Base-by-base conservation (phyloP, 2,888 invertebrate species). In the Fissipunctia ypsillon region DNA sequence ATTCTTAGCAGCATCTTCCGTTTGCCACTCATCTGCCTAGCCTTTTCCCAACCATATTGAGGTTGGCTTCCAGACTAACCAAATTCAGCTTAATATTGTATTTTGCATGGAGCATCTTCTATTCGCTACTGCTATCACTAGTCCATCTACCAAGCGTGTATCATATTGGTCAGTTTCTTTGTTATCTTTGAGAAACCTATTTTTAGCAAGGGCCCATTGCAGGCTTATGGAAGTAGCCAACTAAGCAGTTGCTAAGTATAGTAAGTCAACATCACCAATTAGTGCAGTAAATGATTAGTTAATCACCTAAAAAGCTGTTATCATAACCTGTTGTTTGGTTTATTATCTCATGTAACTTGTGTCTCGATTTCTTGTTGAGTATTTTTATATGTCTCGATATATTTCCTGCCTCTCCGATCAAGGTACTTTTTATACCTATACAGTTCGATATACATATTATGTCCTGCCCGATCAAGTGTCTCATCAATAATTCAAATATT, bases 251-350 rank as follows among this genome's bases (percentile, higher is more conserved):
- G 31, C 45, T 5, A 4, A 1, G 12, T 38, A 38, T 16, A 14
- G 41, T 4, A 60, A 35, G n/a, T 19, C 35, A 57, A 52, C 50
- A 38, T 54, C 52, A 66, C 14, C 31, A 80, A 73, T 68, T 64
- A 59, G 59, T 54, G 22, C 22, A 48, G 3, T 68, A 65, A 81
- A 59, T 69, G 38, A 76, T 68, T 59, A 31, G 16, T 54, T 59
- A 76, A 78, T 80, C 50, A 31, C 41, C 28, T 35, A 1, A 45
- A 16, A 25, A 2, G 14, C 25, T 50, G 14, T 65, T 78, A 76
- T 69, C 76, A n/a, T 19, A 60, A 69, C 81, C 54, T 50, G 59
- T 64, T 59, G 12, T 74, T 67, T 28, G 31, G 54, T 80, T 59
- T 61, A 54, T 41, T 54, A 59, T 64, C 14, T 68, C 14, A 4